These are phyloP conservation scores for Sturnira hondurensis DNA, from an alignment of 2,113 vertebrate species.

Conservation along the genomic window DNA sequence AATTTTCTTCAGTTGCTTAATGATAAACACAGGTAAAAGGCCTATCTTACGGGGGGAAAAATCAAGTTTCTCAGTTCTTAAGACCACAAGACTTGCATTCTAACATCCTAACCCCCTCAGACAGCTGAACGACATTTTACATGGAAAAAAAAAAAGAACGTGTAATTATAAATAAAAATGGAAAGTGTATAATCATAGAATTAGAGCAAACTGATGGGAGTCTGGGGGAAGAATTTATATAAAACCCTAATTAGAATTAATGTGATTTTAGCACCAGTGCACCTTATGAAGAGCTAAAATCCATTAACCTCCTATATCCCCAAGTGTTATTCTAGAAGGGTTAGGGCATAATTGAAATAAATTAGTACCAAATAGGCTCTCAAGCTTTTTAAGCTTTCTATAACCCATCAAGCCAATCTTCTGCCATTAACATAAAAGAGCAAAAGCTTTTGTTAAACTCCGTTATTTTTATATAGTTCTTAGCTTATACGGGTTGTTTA, in stretches of 20 bases:
- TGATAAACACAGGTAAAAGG: constrained; percentile 20
- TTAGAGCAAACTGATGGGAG: constrained; percentile 60
- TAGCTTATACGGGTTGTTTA: not conserved
- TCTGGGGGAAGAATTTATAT: constrained; percentile 59
- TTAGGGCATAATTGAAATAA: constrained; percentile 64
- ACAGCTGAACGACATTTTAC: constrained; percentile 51
- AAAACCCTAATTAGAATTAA: constrained; percentile 67
- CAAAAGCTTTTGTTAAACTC: not conserved
- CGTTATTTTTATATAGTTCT: not conserved
- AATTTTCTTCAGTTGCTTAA: not conserved
- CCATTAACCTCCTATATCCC: constrained; percentile 62
- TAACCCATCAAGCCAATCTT: not conserved
- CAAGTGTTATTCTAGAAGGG: constrained; percentile 45
- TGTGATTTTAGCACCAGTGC: constrained; percentile 51
- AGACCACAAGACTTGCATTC: constrained; percentile 31
- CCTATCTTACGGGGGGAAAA: not conserved
- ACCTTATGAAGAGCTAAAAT: constrained; percentile 65
- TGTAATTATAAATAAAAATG: constrained; percentile 66
- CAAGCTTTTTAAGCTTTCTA: constrained; percentile 26
- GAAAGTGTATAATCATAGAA: constrained; percentile 54
- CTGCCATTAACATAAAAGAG: not conserved
- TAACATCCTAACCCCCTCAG: not conserved
- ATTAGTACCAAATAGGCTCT: constrained; percentile 40
- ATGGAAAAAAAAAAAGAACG: constrained; percentile 28
- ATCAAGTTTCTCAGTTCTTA: constrained; percentile 22